Conservation (phyloP, 2,113 vertebrate genomes). For the Sarotherodon lohbergeri region DNA sequence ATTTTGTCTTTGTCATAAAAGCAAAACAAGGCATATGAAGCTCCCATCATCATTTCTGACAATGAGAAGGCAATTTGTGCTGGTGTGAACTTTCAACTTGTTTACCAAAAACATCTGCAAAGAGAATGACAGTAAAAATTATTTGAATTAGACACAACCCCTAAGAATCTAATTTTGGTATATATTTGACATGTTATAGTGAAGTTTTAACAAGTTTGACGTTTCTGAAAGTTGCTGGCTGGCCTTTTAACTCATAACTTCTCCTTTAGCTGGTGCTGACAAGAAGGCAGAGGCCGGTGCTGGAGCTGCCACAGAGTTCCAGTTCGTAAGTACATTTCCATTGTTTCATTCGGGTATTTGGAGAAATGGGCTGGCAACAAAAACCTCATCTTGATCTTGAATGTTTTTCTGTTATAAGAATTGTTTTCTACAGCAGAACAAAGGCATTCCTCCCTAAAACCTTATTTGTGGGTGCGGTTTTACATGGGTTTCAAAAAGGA, state of each 20-base stretch:
- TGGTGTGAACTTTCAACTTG: background rate
- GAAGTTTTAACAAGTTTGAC: background rate
- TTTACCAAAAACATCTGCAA: background rate
- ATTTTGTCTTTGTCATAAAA: no score
- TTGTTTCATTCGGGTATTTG: background rate
- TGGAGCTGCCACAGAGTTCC: constrained; percentile 95
- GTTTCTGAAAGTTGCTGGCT: background rate
- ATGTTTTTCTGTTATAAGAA: background rate
- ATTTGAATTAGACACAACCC: background rate
- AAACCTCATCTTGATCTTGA: background rate
- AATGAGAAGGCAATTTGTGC: background rate
- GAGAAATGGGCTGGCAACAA: background rate
- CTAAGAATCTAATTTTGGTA: background rate
- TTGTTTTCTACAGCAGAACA: background rate
- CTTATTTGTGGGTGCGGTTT: background rate
- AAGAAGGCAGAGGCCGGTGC: constrained; percentile 98
- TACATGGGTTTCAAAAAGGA: background rate
- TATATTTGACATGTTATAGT: background rate
- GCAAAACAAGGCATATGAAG: background rate
- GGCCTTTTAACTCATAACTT: background rate
- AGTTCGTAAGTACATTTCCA: constrained; percentile 85
- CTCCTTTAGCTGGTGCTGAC: constrained; percentile 86
- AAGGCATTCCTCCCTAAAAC: background rate
- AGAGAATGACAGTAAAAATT: background rate
- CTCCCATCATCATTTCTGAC: background rate